Evolutionary conservation across 2,113 vertebrate genomes (phyloP).

Genomic region (Eudyptes chrysolophus): DNA sequence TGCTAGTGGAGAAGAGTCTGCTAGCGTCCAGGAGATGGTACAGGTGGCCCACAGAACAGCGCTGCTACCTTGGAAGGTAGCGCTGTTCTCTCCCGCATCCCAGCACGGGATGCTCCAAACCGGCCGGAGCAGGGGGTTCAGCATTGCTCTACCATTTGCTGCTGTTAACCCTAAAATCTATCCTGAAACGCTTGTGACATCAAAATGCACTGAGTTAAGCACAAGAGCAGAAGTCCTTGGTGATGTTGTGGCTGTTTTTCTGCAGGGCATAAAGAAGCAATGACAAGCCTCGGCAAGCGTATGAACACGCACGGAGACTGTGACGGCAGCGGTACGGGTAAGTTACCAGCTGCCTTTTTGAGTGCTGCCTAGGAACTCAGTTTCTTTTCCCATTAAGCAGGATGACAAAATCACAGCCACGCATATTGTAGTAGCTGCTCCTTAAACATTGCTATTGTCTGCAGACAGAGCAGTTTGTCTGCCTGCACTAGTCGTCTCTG

Average conservation of each 20-base stretch:
- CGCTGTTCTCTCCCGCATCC: not conserved
- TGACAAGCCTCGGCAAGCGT: not conserved
- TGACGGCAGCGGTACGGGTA: not conserved
- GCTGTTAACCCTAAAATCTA: not conserved
- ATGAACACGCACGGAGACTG: rapidly evolving
- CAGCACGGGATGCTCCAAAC: rapidly evolving
- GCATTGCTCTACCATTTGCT: not conserved
- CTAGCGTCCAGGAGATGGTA: not conserved
- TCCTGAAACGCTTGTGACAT: not conserved
- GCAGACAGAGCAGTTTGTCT: not conserved
- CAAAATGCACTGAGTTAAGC: not conserved
- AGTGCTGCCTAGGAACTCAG: not conserved
- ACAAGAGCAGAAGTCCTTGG: not conserved
- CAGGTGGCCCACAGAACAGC: rapidly evolving
- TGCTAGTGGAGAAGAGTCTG: not conserved
- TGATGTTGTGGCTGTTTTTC: not conserved
- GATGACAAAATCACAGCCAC: not conserved
- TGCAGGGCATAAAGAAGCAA: not conserved
- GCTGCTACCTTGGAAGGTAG: rapidly evolving
- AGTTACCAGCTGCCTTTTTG: not conserved
- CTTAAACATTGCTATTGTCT: not conserved
- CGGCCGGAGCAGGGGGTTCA: rapidly evolving
- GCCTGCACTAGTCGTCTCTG: not conserved
- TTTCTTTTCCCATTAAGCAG: not conserved
- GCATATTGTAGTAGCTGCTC: not conserved